Percentiles rank a stretch among this genome's conserved stretches.
These are phyloP conservation scores for Sebastiscus tertius DNA, from an alignment of 2,797 vertebrate species.

Conservation along the genomic window DNA sequence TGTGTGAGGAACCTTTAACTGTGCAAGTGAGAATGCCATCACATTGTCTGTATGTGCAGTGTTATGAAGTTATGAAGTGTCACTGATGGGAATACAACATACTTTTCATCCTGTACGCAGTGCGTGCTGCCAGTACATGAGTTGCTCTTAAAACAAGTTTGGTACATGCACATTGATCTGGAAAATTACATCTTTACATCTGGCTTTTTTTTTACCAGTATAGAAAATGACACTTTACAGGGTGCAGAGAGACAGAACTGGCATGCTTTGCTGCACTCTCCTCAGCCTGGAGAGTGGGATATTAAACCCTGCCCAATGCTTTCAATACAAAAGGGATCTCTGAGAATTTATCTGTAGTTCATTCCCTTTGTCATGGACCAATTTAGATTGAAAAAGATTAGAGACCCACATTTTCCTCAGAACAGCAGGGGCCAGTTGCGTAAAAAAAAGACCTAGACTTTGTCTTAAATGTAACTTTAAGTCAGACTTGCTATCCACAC, in stretches of 20 bases:
- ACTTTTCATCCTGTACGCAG: not conserved
- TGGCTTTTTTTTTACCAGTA: not conserved
- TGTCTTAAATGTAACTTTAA: not conserved
- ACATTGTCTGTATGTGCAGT: not conserved
- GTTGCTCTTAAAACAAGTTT: not conserved
- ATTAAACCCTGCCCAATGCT: slow-evolving; percentile 7
- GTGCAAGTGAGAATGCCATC: not conserved
- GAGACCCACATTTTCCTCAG: not conserved
- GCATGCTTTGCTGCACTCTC: not conserved
- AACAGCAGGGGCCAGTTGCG: not conserved
- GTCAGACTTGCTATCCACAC: not conserved
- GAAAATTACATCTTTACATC: slow-evolving; percentile 10
- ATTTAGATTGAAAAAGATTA: not conserved
- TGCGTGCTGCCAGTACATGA: not conserved
- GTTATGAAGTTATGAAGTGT: slow-evolving; percentile 8
- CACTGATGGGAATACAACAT: not conserved
- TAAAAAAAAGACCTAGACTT: not conserved
- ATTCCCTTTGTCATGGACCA: not conserved
- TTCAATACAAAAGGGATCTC: not conserved
- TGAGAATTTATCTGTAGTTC: not conserved
- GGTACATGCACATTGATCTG: slow-evolving; percentile 6
- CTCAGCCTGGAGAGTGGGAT: not conserved
- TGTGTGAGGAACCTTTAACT: slow-evolving; percentile 5
- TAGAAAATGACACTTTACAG: not conserved
- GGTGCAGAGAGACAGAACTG: not conserved